phyloP scores from a whole-genome alignment of 2,113 vertebrate genomes.

The Muntiacus reevesi region DNA sequence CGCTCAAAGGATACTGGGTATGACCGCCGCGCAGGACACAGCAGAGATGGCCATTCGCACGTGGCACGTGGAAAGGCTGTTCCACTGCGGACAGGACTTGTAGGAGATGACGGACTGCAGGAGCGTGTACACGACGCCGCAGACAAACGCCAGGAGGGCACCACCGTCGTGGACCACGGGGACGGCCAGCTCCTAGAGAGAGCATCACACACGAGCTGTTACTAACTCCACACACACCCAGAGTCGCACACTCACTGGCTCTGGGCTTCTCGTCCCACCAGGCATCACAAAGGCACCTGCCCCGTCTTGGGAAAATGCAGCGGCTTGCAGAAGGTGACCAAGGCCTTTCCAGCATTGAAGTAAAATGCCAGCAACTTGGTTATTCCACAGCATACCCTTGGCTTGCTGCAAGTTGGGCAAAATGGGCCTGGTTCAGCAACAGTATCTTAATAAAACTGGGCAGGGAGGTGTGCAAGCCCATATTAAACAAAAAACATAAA shows the following conservation, averaged over 20 bases:
- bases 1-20: constrained; percentile 93
- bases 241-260: fast-evolving
- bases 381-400: background rate
- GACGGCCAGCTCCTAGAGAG: constrained; percentile 86
- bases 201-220: background rate
- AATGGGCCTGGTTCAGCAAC: background rate
- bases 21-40: constrained; percentile 81
- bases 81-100: constrained; percentile 81
- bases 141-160: constrained; percentile 88
- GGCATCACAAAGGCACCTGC: background rate
- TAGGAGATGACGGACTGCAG: constrained; percentile 88
- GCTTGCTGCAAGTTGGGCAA: background rate
- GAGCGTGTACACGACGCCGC: constrained; percentile 84
- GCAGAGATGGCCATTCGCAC: constrained; percentile 80
- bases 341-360: background rate
- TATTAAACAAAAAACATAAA: background rate
- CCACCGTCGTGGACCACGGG: constrained; percentile 86
- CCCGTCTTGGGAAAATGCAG: background rate
- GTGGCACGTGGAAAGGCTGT: constrained; percentile 74
- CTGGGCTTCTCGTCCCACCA: background rate
- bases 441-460: background rate
- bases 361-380: background rate
- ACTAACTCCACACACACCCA: fast-evolving
- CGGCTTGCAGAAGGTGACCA: background rate
- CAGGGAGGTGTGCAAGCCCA: background rate